A percentile compares a stretch with the other conserved stretches of the same genome.
These are phyloP conservation scores for Lucilia sericata DNA, from an alignment of 1,140 invertebrate species.

Conservation along the genomic window DNA sequence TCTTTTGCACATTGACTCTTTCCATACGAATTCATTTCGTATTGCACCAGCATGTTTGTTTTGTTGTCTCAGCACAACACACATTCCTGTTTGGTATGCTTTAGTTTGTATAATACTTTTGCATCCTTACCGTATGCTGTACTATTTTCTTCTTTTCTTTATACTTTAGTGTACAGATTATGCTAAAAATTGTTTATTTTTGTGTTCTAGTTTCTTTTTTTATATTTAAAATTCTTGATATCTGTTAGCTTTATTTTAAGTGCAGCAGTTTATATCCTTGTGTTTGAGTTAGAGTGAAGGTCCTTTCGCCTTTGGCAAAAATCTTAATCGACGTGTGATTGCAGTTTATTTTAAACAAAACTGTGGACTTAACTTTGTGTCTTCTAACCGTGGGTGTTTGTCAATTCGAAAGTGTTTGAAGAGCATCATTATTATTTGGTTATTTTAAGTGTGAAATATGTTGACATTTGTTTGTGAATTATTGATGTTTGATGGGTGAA, in stretches of 20 bases:
- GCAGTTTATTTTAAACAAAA: constrained; percentile 44
- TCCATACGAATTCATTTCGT: too few species aligned
- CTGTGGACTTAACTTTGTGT: constrained; percentile 29
- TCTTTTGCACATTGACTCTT: not conserved
- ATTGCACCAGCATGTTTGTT: not conserved
- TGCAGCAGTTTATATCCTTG: not conserved
- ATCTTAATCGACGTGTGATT: constrained; percentile 50
- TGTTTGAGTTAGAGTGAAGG: not conserved
- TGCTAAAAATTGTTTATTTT: constrained; percentile 48
- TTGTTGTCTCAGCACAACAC: not conserved
- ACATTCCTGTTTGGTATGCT: not conserved
- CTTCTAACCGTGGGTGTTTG: not conserved
- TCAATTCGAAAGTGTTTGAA: not conserved
- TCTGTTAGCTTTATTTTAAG: constrained; percentile 20
- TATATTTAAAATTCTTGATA: not conserved
- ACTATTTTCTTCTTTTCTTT: not conserved
- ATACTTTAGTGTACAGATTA: constrained; percentile 15
- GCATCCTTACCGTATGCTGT: not conserved
- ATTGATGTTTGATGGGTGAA: not conserved
- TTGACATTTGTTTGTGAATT: constrained; percentile 3
- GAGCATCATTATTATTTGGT: not conserved
- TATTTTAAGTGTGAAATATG: not conserved
- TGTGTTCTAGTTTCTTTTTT: not conserved
- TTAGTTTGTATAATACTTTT: constrained; percentile 4
- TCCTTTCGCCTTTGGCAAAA: constrained; percentile 33